Base-by-base conservation (phyloP, 2,113 vertebrate species). In the Epinephelus lanceolatus region DNA sequence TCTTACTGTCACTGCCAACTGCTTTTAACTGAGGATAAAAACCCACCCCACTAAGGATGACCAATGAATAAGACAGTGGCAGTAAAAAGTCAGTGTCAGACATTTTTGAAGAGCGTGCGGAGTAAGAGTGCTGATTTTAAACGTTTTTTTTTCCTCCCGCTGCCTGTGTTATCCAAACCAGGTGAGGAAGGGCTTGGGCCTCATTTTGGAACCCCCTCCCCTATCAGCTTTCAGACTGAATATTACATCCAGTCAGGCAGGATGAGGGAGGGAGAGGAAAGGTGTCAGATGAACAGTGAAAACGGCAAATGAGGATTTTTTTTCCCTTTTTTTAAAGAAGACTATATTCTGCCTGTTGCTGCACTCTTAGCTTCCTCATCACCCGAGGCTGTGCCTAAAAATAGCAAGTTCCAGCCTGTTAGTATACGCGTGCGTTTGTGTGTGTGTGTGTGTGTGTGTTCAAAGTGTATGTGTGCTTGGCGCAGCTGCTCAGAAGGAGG, bases 371-470 rank as follows among this genome's bases (percentile, higher is more conserved):
- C 76, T 74, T 76, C 74, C 57, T 87, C 63, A 40, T 14, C 33
- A 73, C 82, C 84, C 65, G 37, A 77, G 82, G 85, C 72, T 40
- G 25, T 7, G 33, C n/a, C 78, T 90, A 91, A 91, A 89, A 91
- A 93, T 89, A 92, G 88, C 70, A 81, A 71, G 76, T 84, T 82
- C 71, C 72, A 87, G 69, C 72, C 79, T 83, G 78, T 71, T 18
- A 47, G 78, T 76, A 23, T 77, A 37, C 19, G 23, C 60, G 66
- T 76, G 53, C 27, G 12, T 40, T 56, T 78, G 71, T 57, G 55
- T 56, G 59, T 76, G 55, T 40, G 59, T 75, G 71, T 57, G 56
- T 65, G 57, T 25, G 52, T 68, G 65, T 37, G 27, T 40, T 47
- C 7, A 30, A 59, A 59, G 60, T 60, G 51, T 60, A 65, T 60